A percentile compares a stretch with the other conserved stretches of the same genome.
Conservation (phyloP, 1,140 invertebrate species). For the Teleogryllus occipitalis region DNA sequence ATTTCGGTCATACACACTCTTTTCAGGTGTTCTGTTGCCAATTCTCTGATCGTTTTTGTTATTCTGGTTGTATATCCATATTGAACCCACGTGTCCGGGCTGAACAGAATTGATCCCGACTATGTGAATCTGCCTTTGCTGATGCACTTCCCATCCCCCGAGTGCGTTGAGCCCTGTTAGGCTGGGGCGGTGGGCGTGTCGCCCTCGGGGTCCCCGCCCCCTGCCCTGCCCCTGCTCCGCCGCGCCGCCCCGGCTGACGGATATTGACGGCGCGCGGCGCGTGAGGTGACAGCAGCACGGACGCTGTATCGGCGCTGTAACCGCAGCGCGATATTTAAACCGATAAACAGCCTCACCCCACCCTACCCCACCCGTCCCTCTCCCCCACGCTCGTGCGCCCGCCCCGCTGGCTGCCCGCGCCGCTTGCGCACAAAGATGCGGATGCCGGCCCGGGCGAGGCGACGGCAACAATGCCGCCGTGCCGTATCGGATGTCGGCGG, state of each 20-base stretch:
- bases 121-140: too few species aligned
- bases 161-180: too few species aligned
- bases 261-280: not conserved
- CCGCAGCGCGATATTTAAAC: not conserved
- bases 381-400: not conserved
- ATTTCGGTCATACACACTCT: too few species aligned
- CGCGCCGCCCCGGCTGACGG: not conserved
- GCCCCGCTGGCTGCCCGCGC: too few species aligned
- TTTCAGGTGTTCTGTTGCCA: too few species aligned
- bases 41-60: too few species aligned
- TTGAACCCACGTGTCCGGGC: too few species aligned
- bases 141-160: too few species aligned
- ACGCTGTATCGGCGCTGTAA: not conserved
- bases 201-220: too few species aligned
- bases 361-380: not conserved
- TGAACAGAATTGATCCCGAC: too few species aligned
- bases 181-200: too few species aligned
- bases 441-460: not conserved
- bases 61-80: too few species aligned
- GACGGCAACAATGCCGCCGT: not conserved
- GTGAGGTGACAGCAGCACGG: not conserved
- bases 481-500: not conserved
- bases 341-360: not conserved
- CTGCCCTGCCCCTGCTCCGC: not conserved
- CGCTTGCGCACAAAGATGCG: not conserved